Evolutionary conservation across 2,113 vertebrate genomes (phyloP).

Genomic region (Corapipo altera): DNA sequence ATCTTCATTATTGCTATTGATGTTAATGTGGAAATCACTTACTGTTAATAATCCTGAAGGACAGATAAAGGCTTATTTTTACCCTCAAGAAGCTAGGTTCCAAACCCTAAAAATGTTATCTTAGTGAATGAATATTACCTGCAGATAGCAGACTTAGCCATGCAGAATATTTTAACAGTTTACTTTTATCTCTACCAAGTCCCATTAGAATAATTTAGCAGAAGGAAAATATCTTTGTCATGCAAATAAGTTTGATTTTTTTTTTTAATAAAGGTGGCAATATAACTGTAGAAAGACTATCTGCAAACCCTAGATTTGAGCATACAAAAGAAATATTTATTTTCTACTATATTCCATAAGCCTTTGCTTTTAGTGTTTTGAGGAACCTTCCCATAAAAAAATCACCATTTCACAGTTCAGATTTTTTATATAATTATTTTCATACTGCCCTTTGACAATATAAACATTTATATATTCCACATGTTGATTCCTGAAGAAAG

Average conservation of each 20-base stretch:
- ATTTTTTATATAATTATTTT: not conserved
- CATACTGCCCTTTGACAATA: not conserved
- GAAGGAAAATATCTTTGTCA: conserved; percentile 33
- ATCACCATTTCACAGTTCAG: not conserved
- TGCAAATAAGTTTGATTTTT: conserved; percentile 17
- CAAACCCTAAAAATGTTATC: conserved; percentile 60
- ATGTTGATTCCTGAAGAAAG: not conserved
- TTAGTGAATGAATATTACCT: conserved; percentile 44
- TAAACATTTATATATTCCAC: not conserved
- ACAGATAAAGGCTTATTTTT: conserved; percentile 61
- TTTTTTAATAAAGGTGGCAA: conserved; percentile 1
- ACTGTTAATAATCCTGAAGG: conserved; percentile 60
- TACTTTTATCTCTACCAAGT: conserved; percentile 38
- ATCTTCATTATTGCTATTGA: conserved; percentile 70
- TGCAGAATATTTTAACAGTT: conserved; percentile 50
- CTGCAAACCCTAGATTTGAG: not conserved
- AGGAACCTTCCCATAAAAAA: not conserved
- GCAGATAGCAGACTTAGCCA: conserved; percentile 34
- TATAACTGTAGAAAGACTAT: not conserved
- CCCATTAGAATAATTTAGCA: conserved; percentile 40
- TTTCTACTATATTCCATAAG: not conserved
- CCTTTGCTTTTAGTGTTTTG: not conserved
- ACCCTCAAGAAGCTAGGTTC: conserved; percentile 36
- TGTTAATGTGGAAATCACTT: conserved; percentile 63
- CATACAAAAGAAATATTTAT: not conserved